phyloP scores from a whole-genome alignment of 2,113 vertebrate species.

The Pituophis catenifer region DNA sequence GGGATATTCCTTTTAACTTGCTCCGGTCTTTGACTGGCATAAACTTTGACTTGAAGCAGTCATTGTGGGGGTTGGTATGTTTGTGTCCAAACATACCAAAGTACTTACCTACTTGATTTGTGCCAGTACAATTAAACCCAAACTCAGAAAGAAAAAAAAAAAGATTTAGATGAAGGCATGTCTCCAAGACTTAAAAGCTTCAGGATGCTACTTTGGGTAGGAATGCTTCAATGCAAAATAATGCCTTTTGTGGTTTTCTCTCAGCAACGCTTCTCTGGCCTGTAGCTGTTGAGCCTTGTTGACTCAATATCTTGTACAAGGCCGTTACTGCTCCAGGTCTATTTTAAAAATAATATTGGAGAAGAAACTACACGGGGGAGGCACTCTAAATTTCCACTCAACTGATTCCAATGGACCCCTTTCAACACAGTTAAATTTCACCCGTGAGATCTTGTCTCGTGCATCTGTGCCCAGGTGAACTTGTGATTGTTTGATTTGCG shows the following conservation, averaged over 20 bases:
- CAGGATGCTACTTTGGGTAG: rapidly evolving
- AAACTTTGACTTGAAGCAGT: not conserved
- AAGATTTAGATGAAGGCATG: not conserved
- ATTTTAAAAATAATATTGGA: not conserved
- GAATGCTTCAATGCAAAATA: not conserved
- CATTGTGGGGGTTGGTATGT: not conserved
- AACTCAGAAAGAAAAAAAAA: not conserved
- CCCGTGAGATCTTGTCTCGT: not conserved
- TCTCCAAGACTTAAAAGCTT: not conserved
- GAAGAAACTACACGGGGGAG: not conserved
- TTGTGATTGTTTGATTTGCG: no score
- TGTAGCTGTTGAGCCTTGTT: not conserved
- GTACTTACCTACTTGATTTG: not conserved
- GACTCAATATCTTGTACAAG: not conserved
- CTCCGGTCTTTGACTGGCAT: not conserved
- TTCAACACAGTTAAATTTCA: not conserved
- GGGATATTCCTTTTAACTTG: not conserved
- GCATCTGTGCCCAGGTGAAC: not conserved
- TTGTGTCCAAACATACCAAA: not conserved
- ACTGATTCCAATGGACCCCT: not conserved
- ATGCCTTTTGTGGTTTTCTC: not conserved
- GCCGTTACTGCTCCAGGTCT: not conserved
- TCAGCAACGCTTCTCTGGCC: not conserved
- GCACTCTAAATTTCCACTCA: not conserved
- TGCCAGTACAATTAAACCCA: not conserved